Base-by-base conservation (phyloP, 2,113 vertebrate genomes). In the Strigops habroptila region DNA sequence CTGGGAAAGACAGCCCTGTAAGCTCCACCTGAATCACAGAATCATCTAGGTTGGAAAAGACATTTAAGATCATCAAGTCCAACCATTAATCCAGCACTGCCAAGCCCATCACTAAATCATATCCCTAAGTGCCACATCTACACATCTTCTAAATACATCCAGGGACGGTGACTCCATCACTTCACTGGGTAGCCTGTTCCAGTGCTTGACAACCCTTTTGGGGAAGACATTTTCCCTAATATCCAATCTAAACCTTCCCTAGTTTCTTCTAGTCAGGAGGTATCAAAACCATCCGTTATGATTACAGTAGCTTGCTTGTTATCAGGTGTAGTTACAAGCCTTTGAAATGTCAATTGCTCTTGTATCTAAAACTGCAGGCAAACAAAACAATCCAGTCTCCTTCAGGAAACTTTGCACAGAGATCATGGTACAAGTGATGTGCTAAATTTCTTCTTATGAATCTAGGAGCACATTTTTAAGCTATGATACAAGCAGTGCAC, bases 401-500 rank as follows among this genome's bases (percentile, higher is more conserved):
- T 55, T 62, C 10, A 11, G 52, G 75, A 81, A 83, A 80, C 77
- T 86, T 76, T 80, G 73, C 69, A 76, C 63, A 80, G 57, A 85
- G 46, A 25, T 24, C 33, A 22, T 0, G 1, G 30, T 2, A 68
- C 11, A 85, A 73, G 7, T 3, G 5, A 57, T 1, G 27, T 8
- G 24, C 16, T 35, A 44, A 27, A 19, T 28, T 33, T 31, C n/a
- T 59, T 41, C 19, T 69, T 30, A 15, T 12, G 7, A 24, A 43
- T 12, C 17, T 30, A 78, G 33, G 13, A 75, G 23, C 24, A 39
- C 7, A 16, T 53, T 63, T 65, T 63, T 64, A 67, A 67, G 43
- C 30, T 37, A 7, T 4, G 51, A 31, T 44, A 14, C 7, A 55
- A 71, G 18, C 25, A 77, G 37, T 4, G 8, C 25, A 13, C 33